Conservation (phyloP, 2,888 invertebrate species). For the Diogma glabrata region DNA sequence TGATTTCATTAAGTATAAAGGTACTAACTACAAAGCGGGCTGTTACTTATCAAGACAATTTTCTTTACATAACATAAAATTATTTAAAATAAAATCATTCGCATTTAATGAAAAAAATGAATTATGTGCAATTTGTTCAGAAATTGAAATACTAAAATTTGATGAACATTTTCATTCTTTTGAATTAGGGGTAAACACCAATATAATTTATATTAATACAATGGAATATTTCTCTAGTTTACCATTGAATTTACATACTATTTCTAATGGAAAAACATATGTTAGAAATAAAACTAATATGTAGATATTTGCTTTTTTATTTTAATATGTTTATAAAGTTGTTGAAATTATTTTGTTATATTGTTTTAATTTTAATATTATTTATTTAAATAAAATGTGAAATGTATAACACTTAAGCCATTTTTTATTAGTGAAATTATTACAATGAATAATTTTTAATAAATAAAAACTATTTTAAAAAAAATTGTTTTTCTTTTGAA, state of each 20-base stretch:
- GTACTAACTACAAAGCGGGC: not conserved
- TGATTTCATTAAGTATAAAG: not conserved
- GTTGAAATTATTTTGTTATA: too few relatives aligned
- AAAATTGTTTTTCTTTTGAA: too few relatives aligned
- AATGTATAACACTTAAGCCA: too few relatives aligned
- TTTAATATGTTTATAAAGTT: too few relatives aligned
- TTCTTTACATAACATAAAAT: constrained; percentile 1
- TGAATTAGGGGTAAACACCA: not conserved
- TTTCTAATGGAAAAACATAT: too few relatives aligned
- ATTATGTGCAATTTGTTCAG: not conserved
- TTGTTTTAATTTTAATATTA: too few relatives aligned
- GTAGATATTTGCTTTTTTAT: too few relatives aligned
- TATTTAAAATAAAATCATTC: not conserved
- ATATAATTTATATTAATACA: not conserved
- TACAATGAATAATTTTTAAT: too few relatives aligned
- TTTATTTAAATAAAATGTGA: too few relatives aligned
- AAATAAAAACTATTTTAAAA: too few relatives aligned
- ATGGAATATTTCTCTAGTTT: not conserved
- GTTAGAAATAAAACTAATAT: too few relatives aligned
- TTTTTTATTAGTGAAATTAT: too few relatives aligned
- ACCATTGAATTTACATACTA: constrained; percentile 3
- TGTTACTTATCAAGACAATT: constrained; percentile 1
- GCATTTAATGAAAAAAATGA: not conserved
- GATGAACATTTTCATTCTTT: constrained; percentile 1
- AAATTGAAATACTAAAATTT: not conserved